Percentiles rank a stretch among this genome's conserved stretches.
phyloP scores from a whole-genome alignment of 2,888 invertebrate genomes.

The Fragum whitleyi region DNA sequence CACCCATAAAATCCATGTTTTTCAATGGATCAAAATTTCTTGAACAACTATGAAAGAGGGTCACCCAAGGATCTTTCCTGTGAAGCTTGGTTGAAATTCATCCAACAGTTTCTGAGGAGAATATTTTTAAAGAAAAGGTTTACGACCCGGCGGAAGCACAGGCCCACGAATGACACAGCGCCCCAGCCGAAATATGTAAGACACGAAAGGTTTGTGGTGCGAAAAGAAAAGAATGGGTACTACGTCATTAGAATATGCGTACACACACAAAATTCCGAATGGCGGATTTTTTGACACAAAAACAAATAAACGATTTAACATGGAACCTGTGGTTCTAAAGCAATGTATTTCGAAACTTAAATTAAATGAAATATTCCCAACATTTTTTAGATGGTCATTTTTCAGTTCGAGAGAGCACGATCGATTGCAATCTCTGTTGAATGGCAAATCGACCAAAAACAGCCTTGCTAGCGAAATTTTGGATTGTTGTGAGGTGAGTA shows the following conservation, averaged over 20 bases:
- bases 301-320: not conserved
- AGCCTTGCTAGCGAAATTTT: not conserved
- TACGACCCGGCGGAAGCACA: too few species aligned
- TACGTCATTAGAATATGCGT: conserved; percentile 51
- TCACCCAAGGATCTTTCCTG: too few species aligned
- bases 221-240: too few species aligned
- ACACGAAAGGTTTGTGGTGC: too few species aligned
- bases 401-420: not conserved
- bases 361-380: not conserved
- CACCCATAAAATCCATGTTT: too few species aligned
- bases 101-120: too few species aligned
- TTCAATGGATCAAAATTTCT: too few species aligned
- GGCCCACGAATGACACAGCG: too few species aligned
- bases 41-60: too few species aligned
- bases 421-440: not conserved
- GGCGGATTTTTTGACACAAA: not conserved
- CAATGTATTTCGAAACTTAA: conserved; percentile 9
- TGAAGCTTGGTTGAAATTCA: too few species aligned
- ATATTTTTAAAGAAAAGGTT: too few species aligned
- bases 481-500: not conserved
- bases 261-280: conserved; percentile 42
- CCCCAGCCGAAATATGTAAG: too few species aligned
- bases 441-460: not conserved
- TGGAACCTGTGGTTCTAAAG: not conserved
- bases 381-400: not conserved